Percentiles rank a stretch among this genome's conserved stretches.
Evolutionary conservation across 2,797 vertebrate genomes (phyloP).

Genomic region (Chanos chanos): DNA sequence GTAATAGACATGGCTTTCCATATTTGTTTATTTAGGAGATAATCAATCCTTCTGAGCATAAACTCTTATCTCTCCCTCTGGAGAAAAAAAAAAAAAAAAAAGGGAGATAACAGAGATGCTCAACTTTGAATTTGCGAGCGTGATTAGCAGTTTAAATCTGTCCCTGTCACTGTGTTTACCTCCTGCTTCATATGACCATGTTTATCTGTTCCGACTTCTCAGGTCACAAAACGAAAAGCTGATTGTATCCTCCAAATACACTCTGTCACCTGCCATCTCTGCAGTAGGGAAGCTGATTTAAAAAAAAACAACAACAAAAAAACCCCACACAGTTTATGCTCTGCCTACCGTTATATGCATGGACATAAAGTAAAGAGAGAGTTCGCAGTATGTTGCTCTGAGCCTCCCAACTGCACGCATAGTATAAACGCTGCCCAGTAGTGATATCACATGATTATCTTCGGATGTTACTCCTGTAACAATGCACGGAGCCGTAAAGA

Average conservation of each 20-base stretch:
- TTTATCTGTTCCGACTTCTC: slow-evolving; percentile 38
- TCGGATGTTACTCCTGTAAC: too few species aligned
- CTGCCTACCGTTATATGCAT: too few species aligned
- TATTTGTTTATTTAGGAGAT: slow-evolving; percentile 73
- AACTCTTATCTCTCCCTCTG: slow-evolving; percentile 63
- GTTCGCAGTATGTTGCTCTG: too few species aligned
- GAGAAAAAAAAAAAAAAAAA: slow-evolving; percentile 13
- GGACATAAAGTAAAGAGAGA: too few species aligned
- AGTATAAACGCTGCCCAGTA: too few species aligned
- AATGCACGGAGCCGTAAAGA: too few species aligned
- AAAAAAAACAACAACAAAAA: slow-evolving; percentile 17
- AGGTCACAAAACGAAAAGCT: slow-evolving; percentile 54
- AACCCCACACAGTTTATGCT: slow-evolving; percentile 12
- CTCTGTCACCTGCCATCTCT: slow-evolving; percentile 19
- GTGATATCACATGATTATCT: too few species aligned
- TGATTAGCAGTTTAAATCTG: slow-evolving; percentile 56
- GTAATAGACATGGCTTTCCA: slow-evolving; percentile 61
- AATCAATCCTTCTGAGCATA: slow-evolving; percentile 64
- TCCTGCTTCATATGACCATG: slow-evolving; percentile 23
- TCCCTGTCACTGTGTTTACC: slow-evolving; percentile 56
- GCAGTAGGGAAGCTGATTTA: slow-evolving; percentile 25
- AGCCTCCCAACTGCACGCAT: too few species aligned
- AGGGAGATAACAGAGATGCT: slow-evolving; percentile 66
- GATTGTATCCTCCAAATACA: slow-evolving; percentile 47
- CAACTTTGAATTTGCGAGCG: slow-evolving; percentile 55